Base-by-base conservation (phyloP, 2,113 vertebrate genomes). In the Larimichthys crocea region DNA sequence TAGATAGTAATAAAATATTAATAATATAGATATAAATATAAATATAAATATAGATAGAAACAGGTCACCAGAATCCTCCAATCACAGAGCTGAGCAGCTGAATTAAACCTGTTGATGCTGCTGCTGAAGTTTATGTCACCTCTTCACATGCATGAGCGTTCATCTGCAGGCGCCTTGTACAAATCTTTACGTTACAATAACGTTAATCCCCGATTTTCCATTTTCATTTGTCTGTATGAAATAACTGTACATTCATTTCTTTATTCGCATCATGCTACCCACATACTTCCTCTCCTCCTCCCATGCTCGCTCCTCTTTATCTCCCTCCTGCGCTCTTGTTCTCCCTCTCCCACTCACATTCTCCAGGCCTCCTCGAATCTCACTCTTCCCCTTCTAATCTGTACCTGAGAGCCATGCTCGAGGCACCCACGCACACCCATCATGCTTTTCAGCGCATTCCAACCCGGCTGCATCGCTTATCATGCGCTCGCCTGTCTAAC, bases 401-500 rank as follows among this genome's bases (percentile, higher is more conserved):
- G 49, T 83, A 92, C 85, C 88, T 87, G 81, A 81, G 80, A 91
- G 91, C 85, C 79, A 52, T 60, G 81, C 92, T 89, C 10, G 60
- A 77, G 84, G 90, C 90, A 62, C 92, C 93, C 90, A 92, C 91
- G 35, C 90, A 61, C 77, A 68, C 74, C 76, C 89, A 76, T 79
- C 80, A 49, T 70, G 76, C 79, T 79, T 89, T 93, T 92, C 87
- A 88, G 74, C 20, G 62, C 85, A 83, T 89, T 93, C 87, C 89
- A 88, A 85, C 83, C 77, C 10, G 82, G 85, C 79, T 83, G 86
- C 67, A 64, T 3, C 40, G 81, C 90, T 91, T 85, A 91, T 90
- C 86, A 40, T 6, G 57, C 17, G 7, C 68, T 77, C n/a, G 42
- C 65, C 60, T 70, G 10, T 14, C 57, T 42, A 55, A 63, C 72